These are phyloP conservation scores for Stylophora pistillata DNA, from an alignment of 64 coral and sea anemone genomes.

Conservation along the genomic window DNA sequence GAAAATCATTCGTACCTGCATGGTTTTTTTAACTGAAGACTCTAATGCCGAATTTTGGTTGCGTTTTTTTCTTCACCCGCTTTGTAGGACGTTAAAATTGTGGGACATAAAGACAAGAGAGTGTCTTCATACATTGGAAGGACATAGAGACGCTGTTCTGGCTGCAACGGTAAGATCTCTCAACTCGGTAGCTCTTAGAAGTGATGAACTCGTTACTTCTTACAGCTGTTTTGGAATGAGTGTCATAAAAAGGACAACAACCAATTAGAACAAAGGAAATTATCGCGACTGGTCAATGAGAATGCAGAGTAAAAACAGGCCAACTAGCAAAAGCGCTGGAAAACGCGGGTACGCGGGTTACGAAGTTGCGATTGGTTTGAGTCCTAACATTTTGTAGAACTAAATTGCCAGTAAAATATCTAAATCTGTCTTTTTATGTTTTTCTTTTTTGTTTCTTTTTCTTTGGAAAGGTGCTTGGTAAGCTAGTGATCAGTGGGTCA, in stretches of 20 bases:
- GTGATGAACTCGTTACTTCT: background rate
- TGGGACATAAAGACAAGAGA: slow-evolving; percentile 70
- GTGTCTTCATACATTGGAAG: slow-evolving; percentile 66
- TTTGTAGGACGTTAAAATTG: slow-evolving; percentile 73
- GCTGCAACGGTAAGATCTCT: slow-evolving; percentile 64
- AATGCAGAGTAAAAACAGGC: too few species aligned
- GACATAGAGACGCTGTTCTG: slow-evolving; percentile 71
- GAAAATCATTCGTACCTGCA: too few species aligned
- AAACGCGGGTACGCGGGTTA: too few species aligned
- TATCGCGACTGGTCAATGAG: too few species aligned
- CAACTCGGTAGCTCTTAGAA: background rate
- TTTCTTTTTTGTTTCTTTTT: background rate
- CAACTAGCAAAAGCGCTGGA: too few species aligned
- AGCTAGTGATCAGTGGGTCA: slow-evolving; percentile 85
- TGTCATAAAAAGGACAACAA: too few species aligned
- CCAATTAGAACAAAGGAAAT: too few species aligned
- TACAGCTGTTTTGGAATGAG: too few species aligned
- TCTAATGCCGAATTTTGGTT: background rate
- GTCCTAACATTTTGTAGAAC: too few species aligned
- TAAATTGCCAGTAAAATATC: background rate
- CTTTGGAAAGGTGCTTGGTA: slow-evolving; percentile 63
- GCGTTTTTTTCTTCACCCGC: background rate
- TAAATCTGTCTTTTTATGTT: background rate
- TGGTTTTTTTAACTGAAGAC: too few species aligned
- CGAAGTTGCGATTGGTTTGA: too few species aligned